A percentile compares a stretch with the other conserved stretches of the same genome.
phyloP scores from a whole-genome alignment of 1,140 invertebrate genomes.

The Papilio glaucus region DNA sequence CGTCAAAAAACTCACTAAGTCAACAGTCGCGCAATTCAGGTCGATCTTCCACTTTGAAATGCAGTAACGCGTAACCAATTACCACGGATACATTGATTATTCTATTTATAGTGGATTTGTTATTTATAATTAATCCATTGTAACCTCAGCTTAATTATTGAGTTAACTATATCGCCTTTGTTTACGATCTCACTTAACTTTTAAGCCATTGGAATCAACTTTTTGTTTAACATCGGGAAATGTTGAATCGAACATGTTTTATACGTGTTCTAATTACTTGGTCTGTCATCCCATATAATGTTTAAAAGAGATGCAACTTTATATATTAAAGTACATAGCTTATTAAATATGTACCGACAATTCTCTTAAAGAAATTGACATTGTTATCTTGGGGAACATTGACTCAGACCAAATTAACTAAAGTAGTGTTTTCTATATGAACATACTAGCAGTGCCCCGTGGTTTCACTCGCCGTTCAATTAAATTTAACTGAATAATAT shows the following conservation, averaged over 20 bases:
- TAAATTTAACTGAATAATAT: no score
- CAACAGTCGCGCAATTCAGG: not conserved
- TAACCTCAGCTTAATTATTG: not conserved
- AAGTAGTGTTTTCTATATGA: no score
- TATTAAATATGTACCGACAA: no score
- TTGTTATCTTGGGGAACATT: no score
- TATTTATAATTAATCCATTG: not conserved
- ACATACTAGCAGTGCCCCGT: no score
- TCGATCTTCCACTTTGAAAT: not conserved
- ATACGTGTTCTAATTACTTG: no score
- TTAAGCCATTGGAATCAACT: not conserved
- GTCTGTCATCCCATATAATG: no score
- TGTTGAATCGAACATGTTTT: not conserved
- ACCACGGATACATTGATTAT: not conserved
- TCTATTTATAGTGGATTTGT: not conserved
- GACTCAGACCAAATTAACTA: no score
- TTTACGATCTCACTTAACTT: not conserved
- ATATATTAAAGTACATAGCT: no score
- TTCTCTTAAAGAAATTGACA: no score
- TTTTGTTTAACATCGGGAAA: not conserved
- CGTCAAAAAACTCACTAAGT: not conserved
- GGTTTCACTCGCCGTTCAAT: no score
- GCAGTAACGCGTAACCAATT: slow-evolving; percentile 16
- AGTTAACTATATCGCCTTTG: not conserved
- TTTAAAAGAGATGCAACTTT: no score